Evolutionary conservation across 1,140 invertebrate species (phyloP).

Genomic region (Pentalonia nigronervosa): DNA sequence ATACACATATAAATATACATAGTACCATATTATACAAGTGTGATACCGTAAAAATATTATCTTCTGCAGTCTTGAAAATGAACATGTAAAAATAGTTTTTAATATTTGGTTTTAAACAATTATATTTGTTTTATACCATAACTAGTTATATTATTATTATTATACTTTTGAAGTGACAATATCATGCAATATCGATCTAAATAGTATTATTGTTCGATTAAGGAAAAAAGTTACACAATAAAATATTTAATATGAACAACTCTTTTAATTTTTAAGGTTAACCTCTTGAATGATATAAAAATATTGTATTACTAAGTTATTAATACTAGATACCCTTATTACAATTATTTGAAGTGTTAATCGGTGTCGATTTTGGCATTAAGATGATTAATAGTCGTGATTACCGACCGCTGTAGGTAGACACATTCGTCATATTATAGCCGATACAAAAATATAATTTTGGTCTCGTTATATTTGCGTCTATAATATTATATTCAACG

Average conservation of each 20-base stretch:
- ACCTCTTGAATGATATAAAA: neutral
- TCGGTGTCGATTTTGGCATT: neutral
- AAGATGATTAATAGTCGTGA: neutral
- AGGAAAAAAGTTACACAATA: neutral
- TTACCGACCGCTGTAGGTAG: neutral
- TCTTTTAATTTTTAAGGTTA: neutral
- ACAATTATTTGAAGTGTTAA: neutral
- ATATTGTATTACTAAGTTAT: neutral
- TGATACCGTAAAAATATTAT: neutral
- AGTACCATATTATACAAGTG: neutral
- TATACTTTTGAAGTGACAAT: neutral
- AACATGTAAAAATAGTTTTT: neutral
- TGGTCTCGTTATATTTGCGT: neutral
- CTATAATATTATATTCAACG: neutral
- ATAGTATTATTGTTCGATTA: neutral
- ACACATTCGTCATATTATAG: neutral
- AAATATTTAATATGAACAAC: neutral
- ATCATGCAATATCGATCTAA: neutral
- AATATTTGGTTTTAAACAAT: neutral
- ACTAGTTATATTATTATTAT: neutral
- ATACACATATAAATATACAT: neutral
- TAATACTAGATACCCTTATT: neutral
- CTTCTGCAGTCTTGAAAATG: neutral
- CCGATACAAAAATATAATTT: conserved; percentile 2
- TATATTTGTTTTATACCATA: neutral